These are phyloP conservation scores for Machimus atricapillus DNA, from an alignment of 2,888 invertebrate genomes.

Conservation along the genomic window DNA sequence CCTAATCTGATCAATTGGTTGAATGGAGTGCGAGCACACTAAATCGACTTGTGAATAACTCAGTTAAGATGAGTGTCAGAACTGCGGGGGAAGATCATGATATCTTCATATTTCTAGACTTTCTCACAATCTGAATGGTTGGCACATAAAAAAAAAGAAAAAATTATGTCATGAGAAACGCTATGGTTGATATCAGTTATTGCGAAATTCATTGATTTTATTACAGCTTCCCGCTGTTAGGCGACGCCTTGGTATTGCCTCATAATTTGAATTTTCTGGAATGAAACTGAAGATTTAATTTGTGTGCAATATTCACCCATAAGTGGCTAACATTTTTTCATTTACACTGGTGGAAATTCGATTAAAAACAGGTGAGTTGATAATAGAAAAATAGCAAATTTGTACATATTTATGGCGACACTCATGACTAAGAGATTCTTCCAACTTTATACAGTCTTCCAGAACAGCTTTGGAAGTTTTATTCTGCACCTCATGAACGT, in stretches of 20 bases:
- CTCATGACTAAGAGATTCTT: too few relatives aligned
- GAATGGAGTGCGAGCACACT: conserved; percentile 20
- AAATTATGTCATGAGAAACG: background rate
- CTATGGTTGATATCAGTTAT: background rate
- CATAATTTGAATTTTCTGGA: background rate
- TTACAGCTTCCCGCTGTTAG: background rate
- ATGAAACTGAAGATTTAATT: background rate
- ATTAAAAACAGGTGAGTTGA: too few relatives aligned
- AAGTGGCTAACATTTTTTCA: conserved; percentile 17
- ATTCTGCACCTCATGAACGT: too few relatives aligned
- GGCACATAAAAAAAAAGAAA: background rate
- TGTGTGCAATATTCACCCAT: background rate
- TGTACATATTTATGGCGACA: too few relatives aligned
- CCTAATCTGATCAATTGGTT: conserved; percentile 36
- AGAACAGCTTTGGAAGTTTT: too few relatives aligned
- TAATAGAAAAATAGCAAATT: too few relatives aligned
- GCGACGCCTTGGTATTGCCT: background rate
- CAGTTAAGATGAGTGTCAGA: conserved; percentile 39
- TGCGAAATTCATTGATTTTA: conserved; percentile 33
- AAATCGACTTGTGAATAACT: conserved; percentile 36
- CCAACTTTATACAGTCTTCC: too few relatives aligned
- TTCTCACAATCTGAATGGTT: background rate
- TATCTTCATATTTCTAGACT: background rate
- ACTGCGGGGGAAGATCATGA: background rate
- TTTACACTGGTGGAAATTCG: too few relatives aligned